Evolutionary conservation across 2,797 vertebrate species (phyloP), one percentile per base, ranked within the genome.

Genomic region (Channallabes apus): DNA sequence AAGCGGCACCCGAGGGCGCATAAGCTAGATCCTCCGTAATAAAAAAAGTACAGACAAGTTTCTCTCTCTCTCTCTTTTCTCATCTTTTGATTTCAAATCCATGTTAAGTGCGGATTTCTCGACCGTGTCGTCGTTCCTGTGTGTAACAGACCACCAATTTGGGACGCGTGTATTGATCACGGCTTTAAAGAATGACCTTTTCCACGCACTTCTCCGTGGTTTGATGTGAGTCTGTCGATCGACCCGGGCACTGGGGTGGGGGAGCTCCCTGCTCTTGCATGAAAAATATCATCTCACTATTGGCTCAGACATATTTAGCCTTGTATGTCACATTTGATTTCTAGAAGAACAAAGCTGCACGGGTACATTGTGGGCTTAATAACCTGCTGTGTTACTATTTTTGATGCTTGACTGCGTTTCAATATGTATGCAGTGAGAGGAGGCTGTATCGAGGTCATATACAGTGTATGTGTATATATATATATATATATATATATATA

Each of bases 131-230:
- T 85, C 56, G 80, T 79, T 75, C 32, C 56, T 6, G 84, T 56
- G 71, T 73, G 54, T 80, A 72, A 91, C 91, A 90, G 92, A 80
- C 87, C 82, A 87, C 88, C 94, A 94, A 94, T 95, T 88, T 91
- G 88, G 89, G 94, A 92, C 90, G 90, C 85, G 90, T 86, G 88
- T 91, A 94, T 94, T 91, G 93, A 95, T 95, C 93, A 86, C 88
- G 89, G 86, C 91, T 92, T 91, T 92, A 92, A 90, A 84, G 92
- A 82, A 87, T 95, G 93, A 95, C 94, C 94, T 95, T 95, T 95
- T 93, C 89, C 87, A 89, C 89, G 87, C 80, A 56, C 90, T 80
- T 81, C 90, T 90, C 90, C 87, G 88, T 89, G 88, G 91, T 91
- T 92, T 93, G 92, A 93, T 93, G 92, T n/a, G 89, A 88, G 88